Base-by-base conservation (phyloP, 2,797 vertebrate genomes). In the Setipinna tenuifilis region DNA sequence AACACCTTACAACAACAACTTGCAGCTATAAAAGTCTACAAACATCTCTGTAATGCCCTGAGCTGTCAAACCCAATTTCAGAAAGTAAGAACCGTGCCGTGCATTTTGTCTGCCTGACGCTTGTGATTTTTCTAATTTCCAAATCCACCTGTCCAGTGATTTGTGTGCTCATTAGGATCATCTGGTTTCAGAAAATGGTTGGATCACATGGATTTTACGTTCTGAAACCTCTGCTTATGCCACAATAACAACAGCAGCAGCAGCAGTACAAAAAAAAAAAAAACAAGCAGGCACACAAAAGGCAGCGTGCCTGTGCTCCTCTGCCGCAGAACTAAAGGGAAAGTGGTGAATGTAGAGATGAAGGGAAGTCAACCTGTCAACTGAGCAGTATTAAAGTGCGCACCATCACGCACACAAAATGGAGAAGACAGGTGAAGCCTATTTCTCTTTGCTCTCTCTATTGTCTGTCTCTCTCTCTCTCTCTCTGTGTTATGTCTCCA, bases 401-500 rank as follows among this genome's bases (percentile, higher is more conserved):
- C 28, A 35, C 65, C 28, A 28, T 4, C 28, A 35, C 65, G 28
- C 28, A 17, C 25, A 35, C 65, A 71, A 71, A 35, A 71, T 31
- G 65, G 11, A 16, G 28, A 71, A 71, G 65, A 35, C 12, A 75
- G 58, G 58, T 6, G 58, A 59, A 21, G 21, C 7, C 17, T 83
- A 61, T 88, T 85, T 89, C 75, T 87, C 82, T 19, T 16, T 81
- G n/a, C 7, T 50, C 84, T 61, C 25, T 21, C 10, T 41, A 31
- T 23, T 21, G 10, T 25, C 17, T 19, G 21, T 59, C 81, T 57
- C 46, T 41, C 2, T 25, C n/a, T 78, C 14, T 10, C 65, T 23
- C 23, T 82, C 21, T 65, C 23, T 10, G 21, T 21, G 11, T 28
- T 19, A n/a, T 44, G 12, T 25, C 23, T 41, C 28, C 3, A 81